Percentiles rank a stretch among this genome's conserved stretches.
Conservation (phyloP, 1,140 invertebrate genomes). For the Camponotus pennsylvanicus region DNA sequence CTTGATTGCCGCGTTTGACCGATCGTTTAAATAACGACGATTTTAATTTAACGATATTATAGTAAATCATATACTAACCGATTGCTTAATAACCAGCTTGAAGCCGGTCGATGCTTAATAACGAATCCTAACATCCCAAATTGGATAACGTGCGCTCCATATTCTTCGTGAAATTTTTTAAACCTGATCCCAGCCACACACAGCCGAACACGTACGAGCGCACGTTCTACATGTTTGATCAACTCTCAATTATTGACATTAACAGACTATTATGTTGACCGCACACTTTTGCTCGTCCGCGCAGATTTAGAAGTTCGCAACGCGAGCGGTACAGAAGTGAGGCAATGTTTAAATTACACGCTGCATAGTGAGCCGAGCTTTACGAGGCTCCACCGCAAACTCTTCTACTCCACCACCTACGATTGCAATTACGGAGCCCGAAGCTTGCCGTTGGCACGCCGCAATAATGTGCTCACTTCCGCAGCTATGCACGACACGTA, state of each 20-base stretch:
- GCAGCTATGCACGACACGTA: conserved; percentile 48
- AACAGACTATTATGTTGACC: conserved; percentile 24
- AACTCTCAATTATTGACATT: conserved; percentile 42
- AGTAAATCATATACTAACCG: conserved; percentile 23
- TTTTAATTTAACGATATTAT: conserved; percentile 38
- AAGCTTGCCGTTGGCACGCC: conserved; percentile 63
- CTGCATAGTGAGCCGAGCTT: conserved; percentile 74
- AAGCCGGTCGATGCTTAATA: conserved; percentile 1
- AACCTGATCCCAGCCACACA: background rate
- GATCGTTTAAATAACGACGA: conserved; percentile 17
- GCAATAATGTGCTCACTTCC: conserved; percentile 65
- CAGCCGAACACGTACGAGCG: no score
- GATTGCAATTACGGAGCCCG: conserved; percentile 74
- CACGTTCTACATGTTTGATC: background rate
- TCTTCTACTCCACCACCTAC: conserved; percentile 75
- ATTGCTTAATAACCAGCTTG: conserved; percentile 54
- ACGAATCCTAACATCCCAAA: conserved; percentile 34
- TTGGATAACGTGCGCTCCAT: conserved; percentile 5
- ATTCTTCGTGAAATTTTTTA: conserved; percentile 10
- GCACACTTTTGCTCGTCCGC: background rate
- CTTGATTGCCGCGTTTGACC: conserved; percentile 31
- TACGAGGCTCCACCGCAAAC: conserved; percentile 73
- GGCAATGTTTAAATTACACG: conserved; percentile 82
- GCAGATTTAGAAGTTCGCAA: conserved; percentile 47
- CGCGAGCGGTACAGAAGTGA: conserved; percentile 77